Conservation (phyloP, 2,797 vertebrate species). For the Karalla daura region DNA sequence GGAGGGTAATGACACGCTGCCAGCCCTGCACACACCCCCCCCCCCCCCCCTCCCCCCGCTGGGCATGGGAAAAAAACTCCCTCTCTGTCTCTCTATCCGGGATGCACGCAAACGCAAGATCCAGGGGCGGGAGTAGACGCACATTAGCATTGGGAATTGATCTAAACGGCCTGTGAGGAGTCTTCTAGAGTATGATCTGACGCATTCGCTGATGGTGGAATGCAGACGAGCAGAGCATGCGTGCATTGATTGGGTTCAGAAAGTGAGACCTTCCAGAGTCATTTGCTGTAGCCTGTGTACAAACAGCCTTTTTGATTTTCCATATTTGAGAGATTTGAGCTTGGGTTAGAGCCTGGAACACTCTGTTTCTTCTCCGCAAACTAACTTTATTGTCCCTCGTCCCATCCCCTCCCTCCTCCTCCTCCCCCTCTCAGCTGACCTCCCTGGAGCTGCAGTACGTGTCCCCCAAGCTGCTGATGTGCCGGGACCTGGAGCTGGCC, state of each 20-base stretch:
- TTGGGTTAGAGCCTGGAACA: constrained; percentile 16
- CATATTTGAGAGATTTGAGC: constrained; percentile 18
- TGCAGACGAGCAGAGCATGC: constrained; percentile 20
- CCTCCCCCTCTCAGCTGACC: constrained; percentile 89
- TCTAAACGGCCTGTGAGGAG: constrained; percentile 31
- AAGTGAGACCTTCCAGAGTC: constrained; percentile 20
- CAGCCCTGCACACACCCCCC: constrained; percentile 43
- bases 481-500: constrained; percentile 95
- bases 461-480: constrained; percentile 97
- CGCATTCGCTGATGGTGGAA: constrained; percentile 18
- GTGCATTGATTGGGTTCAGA: constrained; percentile 13
- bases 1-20: constrained; percentile 38
- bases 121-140: constrained; percentile 19
- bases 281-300: constrained; percentile 20
- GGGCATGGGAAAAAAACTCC: constrained; percentile 60
- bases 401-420: no score
- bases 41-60: constrained; percentile 42
- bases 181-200: constrained; percentile 23
- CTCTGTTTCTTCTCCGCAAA: constrained; percentile 22
- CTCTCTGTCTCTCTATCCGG: no score
- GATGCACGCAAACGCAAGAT: constrained; percentile 32
- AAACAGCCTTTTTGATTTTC: constrained; percentile 26
- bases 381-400: constrained; percentile 42
- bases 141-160: constrained; percentile 42
- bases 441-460: constrained; percentile 98